A percentile compares a stretch with the other conserved stretches of the same genome.
Evolutionary conservation across 2,797 vertebrate species (phyloP).

Genomic region (Orientallactaga sibirica): DNA sequence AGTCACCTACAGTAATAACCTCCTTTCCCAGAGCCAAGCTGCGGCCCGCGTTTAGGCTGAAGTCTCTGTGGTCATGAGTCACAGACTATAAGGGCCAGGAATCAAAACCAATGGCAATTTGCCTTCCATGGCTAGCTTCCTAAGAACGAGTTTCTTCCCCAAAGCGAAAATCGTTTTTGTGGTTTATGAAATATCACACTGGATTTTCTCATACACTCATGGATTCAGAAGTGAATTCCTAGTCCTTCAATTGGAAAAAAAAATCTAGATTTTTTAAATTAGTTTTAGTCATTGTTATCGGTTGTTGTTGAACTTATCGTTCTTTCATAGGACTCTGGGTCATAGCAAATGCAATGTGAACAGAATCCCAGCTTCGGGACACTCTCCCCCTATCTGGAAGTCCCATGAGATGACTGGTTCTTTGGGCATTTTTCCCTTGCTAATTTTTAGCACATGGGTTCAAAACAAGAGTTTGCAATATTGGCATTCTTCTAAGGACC

Average conservation of each 20-base stretch:
- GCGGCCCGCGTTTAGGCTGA: constrained; percentile 56
- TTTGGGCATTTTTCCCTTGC: neutral
- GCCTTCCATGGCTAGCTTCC: constrained; percentile 69
- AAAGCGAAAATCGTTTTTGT: constrained; percentile 55
- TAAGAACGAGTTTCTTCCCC: constrained; percentile 46
- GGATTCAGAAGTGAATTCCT: constrained; percentile 58
- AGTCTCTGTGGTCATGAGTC: constrained; percentile 83
- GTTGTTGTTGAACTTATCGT: neutral
- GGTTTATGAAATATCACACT: constrained; percentile 14
- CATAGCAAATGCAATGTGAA: neutral
- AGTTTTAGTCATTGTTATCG: neutral
- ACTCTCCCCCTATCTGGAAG: neutral
- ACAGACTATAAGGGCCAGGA: constrained; percentile 72
- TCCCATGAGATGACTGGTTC: neutral
- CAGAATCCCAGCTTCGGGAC: neutral
- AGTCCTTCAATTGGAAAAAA: neutral
- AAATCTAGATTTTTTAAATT: neutral
- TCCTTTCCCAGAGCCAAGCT: constrained; percentile 54
- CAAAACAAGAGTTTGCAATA: neutral
- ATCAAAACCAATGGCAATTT: constrained; percentile 64
- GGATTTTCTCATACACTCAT: constrained; percentile 51
- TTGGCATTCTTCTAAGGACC: neutral
- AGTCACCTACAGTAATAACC: constrained; percentile 49
- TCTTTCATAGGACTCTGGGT: neutral
- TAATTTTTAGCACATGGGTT: neutral